Conservation (phyloP, 1,140 invertebrate genomes). For the Drosophila tsacasi region DNA sequence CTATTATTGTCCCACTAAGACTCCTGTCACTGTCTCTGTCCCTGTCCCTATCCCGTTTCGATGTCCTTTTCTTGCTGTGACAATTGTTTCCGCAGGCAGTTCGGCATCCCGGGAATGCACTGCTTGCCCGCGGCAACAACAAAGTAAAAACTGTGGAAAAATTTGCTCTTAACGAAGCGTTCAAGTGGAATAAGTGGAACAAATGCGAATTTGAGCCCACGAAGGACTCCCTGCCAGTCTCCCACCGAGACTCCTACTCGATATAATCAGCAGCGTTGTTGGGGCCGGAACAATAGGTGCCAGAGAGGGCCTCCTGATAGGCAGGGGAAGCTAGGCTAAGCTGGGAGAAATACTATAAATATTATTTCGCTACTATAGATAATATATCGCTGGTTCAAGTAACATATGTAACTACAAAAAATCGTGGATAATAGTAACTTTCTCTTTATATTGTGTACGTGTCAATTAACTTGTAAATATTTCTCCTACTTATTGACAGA, state of each 20-base stretch:
- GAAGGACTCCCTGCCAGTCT: not conserved
- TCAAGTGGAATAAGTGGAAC: conserved; percentile 76
- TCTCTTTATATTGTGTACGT: no score
- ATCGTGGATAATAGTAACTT: no score
- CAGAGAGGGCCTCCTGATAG: not conserved
- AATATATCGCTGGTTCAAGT: no score
- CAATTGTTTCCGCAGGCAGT: conserved; percentile 54
- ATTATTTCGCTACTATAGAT: no score
- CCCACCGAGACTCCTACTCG: not conserved
- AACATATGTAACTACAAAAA: no score
- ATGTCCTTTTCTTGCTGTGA: conserved; percentile 14
- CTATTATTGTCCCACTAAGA: conserved; percentile 6
- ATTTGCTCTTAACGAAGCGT: conserved; percentile 75
- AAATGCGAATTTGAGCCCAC: conserved; percentile 57
- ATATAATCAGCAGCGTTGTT: conserved; percentile 53
- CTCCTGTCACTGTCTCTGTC: no score
- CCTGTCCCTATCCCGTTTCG: no score
- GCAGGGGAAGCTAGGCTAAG: not conserved
- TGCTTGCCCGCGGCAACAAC: conserved; percentile 5
- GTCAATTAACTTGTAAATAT: not conserved
- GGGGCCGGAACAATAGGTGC: conserved; percentile 44
- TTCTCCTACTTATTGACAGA: not conserved
- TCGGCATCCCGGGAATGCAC: conserved; percentile 18
- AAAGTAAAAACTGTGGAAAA: conserved; percentile 55
- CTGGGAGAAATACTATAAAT: conserved; percentile 11